Conservation (phyloP, 2,113 vertebrate species). For the Phaethornis superciliosus region DNA sequence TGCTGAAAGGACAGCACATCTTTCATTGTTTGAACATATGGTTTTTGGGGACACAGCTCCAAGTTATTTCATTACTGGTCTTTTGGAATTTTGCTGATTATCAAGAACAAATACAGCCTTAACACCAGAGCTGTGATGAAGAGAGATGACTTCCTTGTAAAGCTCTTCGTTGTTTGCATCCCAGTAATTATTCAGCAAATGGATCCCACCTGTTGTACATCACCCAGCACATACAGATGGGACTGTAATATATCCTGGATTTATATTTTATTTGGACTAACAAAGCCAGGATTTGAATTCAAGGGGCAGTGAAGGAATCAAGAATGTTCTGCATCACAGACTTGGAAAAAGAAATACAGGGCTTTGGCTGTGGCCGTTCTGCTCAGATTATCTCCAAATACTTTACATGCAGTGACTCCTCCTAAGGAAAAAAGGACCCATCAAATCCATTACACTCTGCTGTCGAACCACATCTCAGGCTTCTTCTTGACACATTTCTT, state of each 20-base stretch:
- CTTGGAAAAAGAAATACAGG: conserved; percentile 44
- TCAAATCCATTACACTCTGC: not conserved
- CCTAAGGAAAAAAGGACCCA: not conserved
- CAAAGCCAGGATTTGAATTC: conserved; percentile 57
- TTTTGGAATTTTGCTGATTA: conserved; percentile 7
- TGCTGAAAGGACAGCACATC: conserved; percentile 21
- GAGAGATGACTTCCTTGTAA: conserved; percentile 46
- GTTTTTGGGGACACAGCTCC: not conserved
- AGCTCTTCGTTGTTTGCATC: not conserved
- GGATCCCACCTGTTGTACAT: conserved; percentile 40
- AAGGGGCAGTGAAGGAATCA: conserved; percentile 29
- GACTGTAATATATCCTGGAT: conserved; percentile 10
- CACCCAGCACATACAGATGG: conserved; percentile 42
- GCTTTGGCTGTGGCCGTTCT: not conserved
- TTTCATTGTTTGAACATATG: conserved; percentile 31
- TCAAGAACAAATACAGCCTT: not conserved
- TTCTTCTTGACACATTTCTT: conserved; percentile 37
- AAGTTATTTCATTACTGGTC: not conserved
- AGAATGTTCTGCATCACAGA: conserved; percentile 49
- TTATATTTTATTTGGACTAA: conserved; percentile 49
- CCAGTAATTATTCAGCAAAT: conserved; percentile 52
- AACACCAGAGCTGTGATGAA: conserved; percentile 39
- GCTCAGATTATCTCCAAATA: conserved; percentile 51
- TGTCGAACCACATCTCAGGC: conserved; percentile 40
- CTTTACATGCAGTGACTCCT: conserved; percentile 9